These are phyloP conservation scores for Thereva nobilitata DNA, from an alignment of 2,888 invertebrate genomes.

Conservation along the genomic window DNA sequence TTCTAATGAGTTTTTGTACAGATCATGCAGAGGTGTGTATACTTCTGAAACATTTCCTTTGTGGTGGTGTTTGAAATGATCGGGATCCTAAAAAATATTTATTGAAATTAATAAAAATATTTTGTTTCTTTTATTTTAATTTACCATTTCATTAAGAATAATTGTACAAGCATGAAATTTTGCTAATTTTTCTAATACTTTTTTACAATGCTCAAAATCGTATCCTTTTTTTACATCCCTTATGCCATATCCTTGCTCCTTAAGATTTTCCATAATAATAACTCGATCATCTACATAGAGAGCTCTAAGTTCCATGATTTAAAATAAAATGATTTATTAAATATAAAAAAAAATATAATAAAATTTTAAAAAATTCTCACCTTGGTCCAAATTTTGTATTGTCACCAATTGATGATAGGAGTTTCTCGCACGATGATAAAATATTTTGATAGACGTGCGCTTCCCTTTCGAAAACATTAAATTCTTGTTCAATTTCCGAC, in stretches of 20 bases:
- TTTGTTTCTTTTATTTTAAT: neutral
- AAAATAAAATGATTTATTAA: neutral
- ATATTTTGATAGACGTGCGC: constrained; percentile 46
- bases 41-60: constrained; percentile 47
- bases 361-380: constrained; percentile 35
- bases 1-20: constrained; percentile 47
- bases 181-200: constrained; percentile 60
- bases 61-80: constrained; percentile 47
- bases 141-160: constrained; percentile 60
- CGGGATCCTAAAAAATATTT: constrained; percentile 44
- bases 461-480: constrained; percentile 48
- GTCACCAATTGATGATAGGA: constrained; percentile 46
- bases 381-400: constrained; percentile 48
- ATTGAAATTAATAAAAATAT: neutral
- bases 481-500: constrained; percentile 47
- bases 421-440: constrained; percentile 42
- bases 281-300: constrained; percentile 48
- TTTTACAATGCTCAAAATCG: constrained; percentile 58
- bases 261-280: constrained; percentile 61
- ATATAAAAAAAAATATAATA: neutral
- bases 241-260: constrained; percentile 60
- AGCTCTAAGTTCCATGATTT: constrained; percentile 42
- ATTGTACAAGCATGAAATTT: constrained; percentile 62
- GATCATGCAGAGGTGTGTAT: constrained; percentile 47
- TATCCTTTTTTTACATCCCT: constrained; percentile 59